Conservation (phyloP, 37 sponge, comb jelly and placozoan genomes). For the Haliclona indistincta region DNA sequence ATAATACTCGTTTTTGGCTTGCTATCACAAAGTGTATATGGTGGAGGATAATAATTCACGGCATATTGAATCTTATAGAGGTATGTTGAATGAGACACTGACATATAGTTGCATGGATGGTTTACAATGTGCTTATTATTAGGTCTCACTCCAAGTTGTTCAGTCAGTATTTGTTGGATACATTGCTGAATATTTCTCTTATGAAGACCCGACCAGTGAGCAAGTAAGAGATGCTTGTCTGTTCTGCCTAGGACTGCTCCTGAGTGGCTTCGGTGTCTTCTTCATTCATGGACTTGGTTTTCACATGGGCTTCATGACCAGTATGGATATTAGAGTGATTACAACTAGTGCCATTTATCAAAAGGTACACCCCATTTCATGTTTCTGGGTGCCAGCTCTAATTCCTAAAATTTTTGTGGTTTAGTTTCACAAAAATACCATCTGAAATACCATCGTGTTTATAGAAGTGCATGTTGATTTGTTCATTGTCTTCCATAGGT, state of each 20-base stretch:
- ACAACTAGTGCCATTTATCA: slow-evolving; percentile 64
- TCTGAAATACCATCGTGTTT: too few species aligned
- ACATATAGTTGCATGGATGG: too few species aligned
- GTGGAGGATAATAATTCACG: slow-evolving; percentile 46
- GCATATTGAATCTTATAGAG: slow-evolving; percentile 14
- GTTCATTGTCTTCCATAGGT: too few species aligned
- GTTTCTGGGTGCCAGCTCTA: too few species aligned
- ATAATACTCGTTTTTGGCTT: slow-evolving; percentile 42
- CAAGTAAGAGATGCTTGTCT: slow-evolving; percentile 66
- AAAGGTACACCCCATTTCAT: too few species aligned
- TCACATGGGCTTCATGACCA: slow-evolving; percentile 39
- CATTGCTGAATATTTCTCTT: slow-evolving; percentile 57
- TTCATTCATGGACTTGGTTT: background rate
- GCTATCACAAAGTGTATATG: slow-evolving; percentile 41
- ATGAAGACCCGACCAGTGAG: slow-evolving; percentile 15
- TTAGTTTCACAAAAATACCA: too few species aligned
- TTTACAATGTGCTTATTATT: too few species aligned
- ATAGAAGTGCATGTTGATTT: too few species aligned
- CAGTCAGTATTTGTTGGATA: slow-evolving; percentile 61
- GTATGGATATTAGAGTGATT: slow-evolving; percentile 54
- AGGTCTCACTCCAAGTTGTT: slow-evolving; percentile 40
- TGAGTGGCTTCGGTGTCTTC: background rate
- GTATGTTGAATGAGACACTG: too few species aligned
- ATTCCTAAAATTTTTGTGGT: too few species aligned
- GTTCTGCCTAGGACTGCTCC: slow-evolving; percentile 45